These are phyloP conservation scores for Lasiommata megera DNA, from an alignment of 2,888 invertebrate genomes.

Conservation along the genomic window DNA sequence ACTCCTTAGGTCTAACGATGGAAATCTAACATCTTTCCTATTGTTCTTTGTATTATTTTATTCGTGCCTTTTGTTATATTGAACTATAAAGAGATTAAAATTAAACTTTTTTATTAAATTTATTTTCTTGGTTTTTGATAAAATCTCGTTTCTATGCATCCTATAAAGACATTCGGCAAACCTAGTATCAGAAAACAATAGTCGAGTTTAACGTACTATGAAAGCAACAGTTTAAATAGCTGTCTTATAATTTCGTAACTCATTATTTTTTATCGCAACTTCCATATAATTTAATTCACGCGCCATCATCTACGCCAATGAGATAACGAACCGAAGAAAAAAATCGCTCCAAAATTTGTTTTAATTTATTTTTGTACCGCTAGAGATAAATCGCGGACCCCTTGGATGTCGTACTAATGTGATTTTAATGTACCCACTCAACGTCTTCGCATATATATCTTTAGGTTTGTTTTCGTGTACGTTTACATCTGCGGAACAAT, in stretches of 20 bases:
- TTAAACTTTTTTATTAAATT: too few species aligned
- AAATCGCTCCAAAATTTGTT: conserved; percentile 45
- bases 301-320: conserved; percentile 48
- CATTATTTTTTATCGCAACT: conserved; percentile 52
- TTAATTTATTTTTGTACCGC: conserved; percentile 68
- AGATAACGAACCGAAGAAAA: conserved; percentile 51
- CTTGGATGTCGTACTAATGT: conserved; percentile 74
- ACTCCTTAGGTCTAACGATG: too few species aligned
- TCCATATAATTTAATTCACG: conserved; percentile 73
- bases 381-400: conserved; percentile 67
- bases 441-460: conserved; percentile 68
- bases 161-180: too few species aligned
- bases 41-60: too few species aligned
- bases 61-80: too few species aligned
- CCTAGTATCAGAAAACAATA: too few species aligned
- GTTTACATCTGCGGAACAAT: conserved; percentile 9
- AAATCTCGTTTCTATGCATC: too few species aligned
- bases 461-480: conserved; percentile 52
- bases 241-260: neutral
- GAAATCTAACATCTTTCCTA: too few species aligned
- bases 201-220: too few species aligned
- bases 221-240: too few species aligned
- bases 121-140: too few species aligned
- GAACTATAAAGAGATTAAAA: too few species aligned
- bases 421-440: conserved; percentile 76